Conservation (phyloP, 2,113 vertebrate species). For the Plectropomus leopardus region DNA sequence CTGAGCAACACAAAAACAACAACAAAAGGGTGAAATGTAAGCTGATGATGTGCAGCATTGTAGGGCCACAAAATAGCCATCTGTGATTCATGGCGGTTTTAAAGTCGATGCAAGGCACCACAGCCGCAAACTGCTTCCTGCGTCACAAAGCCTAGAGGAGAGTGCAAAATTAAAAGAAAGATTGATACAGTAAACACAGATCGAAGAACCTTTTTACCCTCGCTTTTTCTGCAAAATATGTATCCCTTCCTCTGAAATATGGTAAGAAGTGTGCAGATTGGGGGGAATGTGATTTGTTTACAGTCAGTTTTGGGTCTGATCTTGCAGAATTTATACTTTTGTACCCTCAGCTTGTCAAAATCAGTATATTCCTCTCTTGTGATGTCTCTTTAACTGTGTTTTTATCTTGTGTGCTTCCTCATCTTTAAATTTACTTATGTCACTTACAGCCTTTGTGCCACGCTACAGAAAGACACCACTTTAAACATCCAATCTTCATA, state of each 20-base stretch:
- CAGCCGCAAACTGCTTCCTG: slow-evolving; percentile 92
- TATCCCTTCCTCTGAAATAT: slow-evolving; percentile 53
- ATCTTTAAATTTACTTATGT: not conserved
- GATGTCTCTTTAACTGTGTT: slow-evolving; percentile 2
- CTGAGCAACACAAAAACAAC: slow-evolving; percentile 86
- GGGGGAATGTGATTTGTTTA: not conserved
- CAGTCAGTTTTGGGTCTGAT: slow-evolving; percentile 3
- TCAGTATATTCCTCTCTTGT: not conserved
- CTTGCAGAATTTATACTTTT: slow-evolving; percentile 12
- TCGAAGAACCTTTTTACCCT: slow-evolving; percentile 72
- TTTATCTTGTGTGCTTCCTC: not conserved
- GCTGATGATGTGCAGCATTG: slow-evolving; percentile 99
- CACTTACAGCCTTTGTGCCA: slow-evolving; percentile 17
- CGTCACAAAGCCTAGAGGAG: slow-evolving; percentile 91
- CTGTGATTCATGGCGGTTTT: slow-evolving; percentile 97
- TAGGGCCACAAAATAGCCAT: slow-evolving; percentile 99
- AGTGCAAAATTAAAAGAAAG: slow-evolving; percentile 90
- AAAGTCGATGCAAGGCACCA: slow-evolving; percentile 98
- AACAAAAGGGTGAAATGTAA: slow-evolving; percentile 89
- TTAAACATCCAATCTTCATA: slow-evolving; percentile 18
- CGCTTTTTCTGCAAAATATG: slow-evolving; percentile 59
- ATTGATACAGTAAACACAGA: slow-evolving; percentile 86
- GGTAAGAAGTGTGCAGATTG: slow-evolving; percentile 14
- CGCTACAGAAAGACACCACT: slow-evolving; percentile 15
- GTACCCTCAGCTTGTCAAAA: slow-evolving; percentile 12